These are phyloP conservation scores for Aldrovandia affinis DNA, from an alignment of 2,797 vertebrate species.

Conservation along the genomic window DNA sequence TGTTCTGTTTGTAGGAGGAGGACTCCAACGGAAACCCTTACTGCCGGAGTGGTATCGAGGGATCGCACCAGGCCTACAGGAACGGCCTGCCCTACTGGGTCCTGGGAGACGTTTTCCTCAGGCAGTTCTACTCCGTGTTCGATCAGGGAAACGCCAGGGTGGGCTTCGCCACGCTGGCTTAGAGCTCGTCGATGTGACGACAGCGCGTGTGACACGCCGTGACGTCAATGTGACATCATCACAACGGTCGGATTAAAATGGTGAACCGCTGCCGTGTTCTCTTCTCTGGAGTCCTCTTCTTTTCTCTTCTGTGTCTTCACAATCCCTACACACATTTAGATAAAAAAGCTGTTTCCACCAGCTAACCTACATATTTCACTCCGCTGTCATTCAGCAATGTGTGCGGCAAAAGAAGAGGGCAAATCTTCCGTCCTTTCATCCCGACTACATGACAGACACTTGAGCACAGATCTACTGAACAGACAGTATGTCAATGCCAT, in stretches of 20 bases:
- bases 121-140: constrained; percentile 39
- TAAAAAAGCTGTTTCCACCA: no score
- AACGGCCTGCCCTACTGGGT: constrained; percentile 32
- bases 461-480: constrained; percentile 25
- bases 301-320: no score
- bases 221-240: not conserved
- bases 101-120: constrained; percentile 38
- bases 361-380: not conserved
- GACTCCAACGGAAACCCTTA: not conserved
- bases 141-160: constrained; percentile 38
- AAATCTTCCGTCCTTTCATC: not conserved
- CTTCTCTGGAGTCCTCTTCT: no score
- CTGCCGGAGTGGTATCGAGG: constrained; percentile 35
- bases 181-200: not conserved
- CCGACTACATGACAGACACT: not conserved
- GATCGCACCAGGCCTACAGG: constrained; percentile 15
- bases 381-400: not conserved
- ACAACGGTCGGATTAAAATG: no score
- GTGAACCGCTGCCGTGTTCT: no score
- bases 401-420: not conserved
- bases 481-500: not conserved
- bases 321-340: no score
- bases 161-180: constrained; percentile 36
- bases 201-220: not conserved
- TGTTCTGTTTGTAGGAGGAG: constrained; percentile 19